Conservation (phyloP, 1,140 invertebrate species). For the Drosophila pectinifera region DNA sequence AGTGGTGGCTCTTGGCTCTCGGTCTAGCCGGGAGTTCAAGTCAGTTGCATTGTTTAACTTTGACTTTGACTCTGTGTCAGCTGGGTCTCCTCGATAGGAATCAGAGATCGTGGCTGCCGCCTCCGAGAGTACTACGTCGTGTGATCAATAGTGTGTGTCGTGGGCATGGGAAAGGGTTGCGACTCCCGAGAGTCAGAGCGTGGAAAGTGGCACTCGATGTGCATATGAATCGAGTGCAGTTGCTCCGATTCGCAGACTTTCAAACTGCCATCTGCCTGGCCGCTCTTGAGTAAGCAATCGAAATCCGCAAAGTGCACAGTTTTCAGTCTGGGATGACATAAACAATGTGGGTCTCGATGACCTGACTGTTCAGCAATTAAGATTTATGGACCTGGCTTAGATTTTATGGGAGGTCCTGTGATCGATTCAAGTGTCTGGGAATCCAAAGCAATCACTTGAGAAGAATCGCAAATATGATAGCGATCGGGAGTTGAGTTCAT, state of each 20-base stretch:
- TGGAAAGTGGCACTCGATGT: constrained; percentile 78
- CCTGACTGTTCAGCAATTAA: constrained; percentile 55
- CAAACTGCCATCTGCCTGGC: constrained; percentile 33
- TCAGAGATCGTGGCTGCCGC: constrained; percentile 66
- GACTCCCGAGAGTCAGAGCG: constrained; percentile 29
- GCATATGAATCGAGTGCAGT: constrained; percentile 49
- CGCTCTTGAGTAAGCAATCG: constrained; percentile 61
- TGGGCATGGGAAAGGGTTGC: constrained; percentile 63
- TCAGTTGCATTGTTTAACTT: constrained; percentile 78
- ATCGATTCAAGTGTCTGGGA: constrained; percentile 48
- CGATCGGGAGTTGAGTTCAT: background rate
- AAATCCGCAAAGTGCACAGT: constrained; percentile 37
- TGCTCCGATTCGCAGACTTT: constrained; percentile 62
- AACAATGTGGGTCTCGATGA: constrained; percentile 39
- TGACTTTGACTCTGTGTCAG: constrained; percentile 80
- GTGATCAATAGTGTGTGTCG: constrained; percentile 72
- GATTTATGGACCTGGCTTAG: constrained; percentile 62
- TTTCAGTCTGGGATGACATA: constrained; percentile 23
- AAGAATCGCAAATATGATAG: no score
- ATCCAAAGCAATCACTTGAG: constrained; percentile 35
- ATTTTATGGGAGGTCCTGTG: constrained; percentile 50
- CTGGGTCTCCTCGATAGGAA: constrained; percentile 62
- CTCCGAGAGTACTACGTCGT: constrained; percentile 28
- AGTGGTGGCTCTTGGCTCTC: constrained; percentile 3
- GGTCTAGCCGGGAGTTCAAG: constrained; percentile 64